A percentile compares a stretch with the other conserved stretches of the same genome.
phyloP scores from a whole-genome alignment of 1,140 invertebrate genomes.

The Trissolcus basalis region DNA sequence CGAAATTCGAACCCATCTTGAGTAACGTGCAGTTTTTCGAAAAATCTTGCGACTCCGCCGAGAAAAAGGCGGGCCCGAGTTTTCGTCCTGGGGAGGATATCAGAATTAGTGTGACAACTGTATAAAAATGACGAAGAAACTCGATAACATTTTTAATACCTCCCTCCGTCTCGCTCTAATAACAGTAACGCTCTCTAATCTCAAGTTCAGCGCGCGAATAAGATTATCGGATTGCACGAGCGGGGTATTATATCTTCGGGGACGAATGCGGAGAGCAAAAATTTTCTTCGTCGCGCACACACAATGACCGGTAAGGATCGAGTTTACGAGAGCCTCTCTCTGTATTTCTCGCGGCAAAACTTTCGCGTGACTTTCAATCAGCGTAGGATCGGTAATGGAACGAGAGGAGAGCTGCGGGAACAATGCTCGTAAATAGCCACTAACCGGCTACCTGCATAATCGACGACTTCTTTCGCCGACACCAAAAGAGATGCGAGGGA shows the following conservation, averaged over 20 bases:
- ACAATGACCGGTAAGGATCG: conserved; percentile 15
- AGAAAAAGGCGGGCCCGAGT: no score
- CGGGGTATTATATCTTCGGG: conserved; percentile 41
- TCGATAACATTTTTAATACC: conserved; percentile 44
- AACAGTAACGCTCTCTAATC: conserved; percentile 39
- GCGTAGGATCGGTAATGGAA: conserved; percentile 66
- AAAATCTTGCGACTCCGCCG: no score
- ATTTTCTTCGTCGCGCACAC: conserved; percentile 27
- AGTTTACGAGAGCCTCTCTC: conserved; percentile 55
- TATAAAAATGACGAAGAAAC: conserved; percentile 28
- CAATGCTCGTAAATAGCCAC: conserved; percentile 66
- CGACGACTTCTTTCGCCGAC: conserved; percentile 61
- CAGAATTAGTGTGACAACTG: no score
- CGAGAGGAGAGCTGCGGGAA: conserved; percentile 41
- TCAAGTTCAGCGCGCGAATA: conserved; percentile 50
- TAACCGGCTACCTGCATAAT: conserved; percentile 63
- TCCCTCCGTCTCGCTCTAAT: conserved; percentile 44
- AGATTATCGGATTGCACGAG: conserved; percentile 45
- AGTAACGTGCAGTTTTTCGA: no score
- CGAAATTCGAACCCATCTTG: no score
- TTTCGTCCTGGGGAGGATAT: no score
- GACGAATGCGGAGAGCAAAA: conserved; percentile 23
- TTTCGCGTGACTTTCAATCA: conserved; percentile 65
- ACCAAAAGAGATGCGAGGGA: conserved; percentile 8
- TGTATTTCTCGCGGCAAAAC: conserved; percentile 42